Base-by-base conservation (phyloP, 2,888 invertebrate genomes). In the Aspidapion aeneum region DNA sequence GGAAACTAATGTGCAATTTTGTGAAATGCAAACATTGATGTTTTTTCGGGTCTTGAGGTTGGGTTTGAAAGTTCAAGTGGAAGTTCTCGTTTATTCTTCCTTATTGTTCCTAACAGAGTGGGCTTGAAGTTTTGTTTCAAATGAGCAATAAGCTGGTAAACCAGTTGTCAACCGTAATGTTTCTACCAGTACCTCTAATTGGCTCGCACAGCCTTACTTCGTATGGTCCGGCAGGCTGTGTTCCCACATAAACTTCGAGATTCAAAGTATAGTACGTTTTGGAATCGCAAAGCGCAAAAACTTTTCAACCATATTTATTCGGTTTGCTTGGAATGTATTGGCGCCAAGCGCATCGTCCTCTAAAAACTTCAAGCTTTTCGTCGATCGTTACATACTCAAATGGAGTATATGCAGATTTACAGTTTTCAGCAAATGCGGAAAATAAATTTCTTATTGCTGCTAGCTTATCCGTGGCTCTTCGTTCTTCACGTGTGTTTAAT, bases 321-420 rank as follows among this genome's bases (percentile, higher is more conserved):
- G 74, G 71, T 63, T 74, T 73, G n/a, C 64, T 65, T 9, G 75
- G 70, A 16, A 74, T 75, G 63, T 75, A 76, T 61, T 74, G 70
- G 17, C 65, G 52, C 63, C 73, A 71, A 20, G 48, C 21, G 60
- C 74, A 76, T 21, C 70, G 58, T 19, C 71, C 72, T 55, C 70
- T 60, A 61, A 73, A 71, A 7, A 66, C 67, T 61, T 63, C 66
- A 17, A 73, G 58, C 59, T 58, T 49, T 48, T 58, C 57, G 63
- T 74, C 74, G 21, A 74, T 65, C 57, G 72, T 77, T 2, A 73
- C 69, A 66, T 58, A 60, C 59, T 70, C 61, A 57, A 60, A 63
- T 55, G 64, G 65, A 48, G 63, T 63, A 63, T 69, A 68, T 52
- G 64, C 60, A 60, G 57, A 60, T 65, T 70, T 66, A 58, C 67